phyloP scores from a whole-genome alignment of 2,888 invertebrate genomes.

The Gerris lacustris region DNA sequence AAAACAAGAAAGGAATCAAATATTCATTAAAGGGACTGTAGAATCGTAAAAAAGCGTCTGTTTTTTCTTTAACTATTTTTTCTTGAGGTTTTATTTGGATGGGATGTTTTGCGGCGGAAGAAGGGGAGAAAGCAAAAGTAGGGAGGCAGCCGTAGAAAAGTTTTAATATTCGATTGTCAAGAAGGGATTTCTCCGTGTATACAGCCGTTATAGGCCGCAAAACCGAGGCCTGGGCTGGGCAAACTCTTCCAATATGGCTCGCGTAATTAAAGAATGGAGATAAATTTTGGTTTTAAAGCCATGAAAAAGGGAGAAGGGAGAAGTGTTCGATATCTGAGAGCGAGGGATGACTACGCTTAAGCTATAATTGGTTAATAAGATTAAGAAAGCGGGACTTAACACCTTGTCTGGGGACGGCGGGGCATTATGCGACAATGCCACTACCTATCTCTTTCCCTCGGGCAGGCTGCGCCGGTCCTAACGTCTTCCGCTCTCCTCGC shows the following conservation, averaged over 20 bases:
- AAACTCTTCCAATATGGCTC: constrained; percentile 20
- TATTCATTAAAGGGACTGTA: no score
- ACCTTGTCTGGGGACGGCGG: constrained; percentile 29
- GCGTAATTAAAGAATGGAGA: constrained; percentile 27
- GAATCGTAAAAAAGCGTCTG: no score
- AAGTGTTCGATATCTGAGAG: constrained; percentile 18
- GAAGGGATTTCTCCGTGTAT: neutral
- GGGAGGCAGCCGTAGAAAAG: neutral
- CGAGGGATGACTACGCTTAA: constrained; percentile 25
- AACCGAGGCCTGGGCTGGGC: neutral
- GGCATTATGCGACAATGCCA: constrained; percentile 23
- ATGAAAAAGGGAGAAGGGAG: constrained; percentile 19
- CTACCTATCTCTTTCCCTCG: constrained; percentile 25
- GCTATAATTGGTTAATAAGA: constrained; percentile 32
- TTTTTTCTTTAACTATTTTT: neutral
- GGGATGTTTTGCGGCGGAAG: neutral
- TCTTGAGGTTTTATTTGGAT: neutral
- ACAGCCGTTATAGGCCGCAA: constrained; percentile 6
- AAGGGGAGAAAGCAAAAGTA: neutral
- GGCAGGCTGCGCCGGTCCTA: neutral
- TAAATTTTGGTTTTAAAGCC: constrained; percentile 27
- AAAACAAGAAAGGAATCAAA: no score
- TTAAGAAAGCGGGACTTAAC: constrained; percentile 31
- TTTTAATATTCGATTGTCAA: neutral
- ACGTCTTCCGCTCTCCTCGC: neutral